Conservation (phyloP, 2,113 vertebrate species). For the Hoplias malabaricus region DNA sequence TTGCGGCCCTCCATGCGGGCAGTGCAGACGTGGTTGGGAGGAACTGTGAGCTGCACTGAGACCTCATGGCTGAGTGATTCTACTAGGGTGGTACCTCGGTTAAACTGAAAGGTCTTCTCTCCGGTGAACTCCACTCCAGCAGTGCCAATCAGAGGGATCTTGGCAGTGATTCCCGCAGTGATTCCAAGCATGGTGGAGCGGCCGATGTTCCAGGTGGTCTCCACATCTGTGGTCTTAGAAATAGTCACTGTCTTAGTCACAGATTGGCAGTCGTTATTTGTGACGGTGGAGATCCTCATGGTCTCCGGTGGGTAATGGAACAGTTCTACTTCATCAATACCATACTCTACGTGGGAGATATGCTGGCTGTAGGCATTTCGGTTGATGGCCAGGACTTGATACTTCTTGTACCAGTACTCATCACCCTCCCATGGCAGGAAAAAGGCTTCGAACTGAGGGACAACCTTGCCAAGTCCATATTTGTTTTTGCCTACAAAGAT, state of each 20-base stretch:
- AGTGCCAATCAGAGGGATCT: slow-evolving; percentile 68
- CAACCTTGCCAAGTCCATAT: slow-evolving; percentile 76
- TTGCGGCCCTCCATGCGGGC: slow-evolving; percentile 73
- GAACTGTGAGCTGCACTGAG: slow-evolving; percentile 65
- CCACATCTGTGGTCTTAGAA: slow-evolving; percentile 64
- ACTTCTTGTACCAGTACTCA: slow-evolving; percentile 75
- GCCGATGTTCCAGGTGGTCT: slow-evolving; percentile 74
- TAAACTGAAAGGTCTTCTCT: slow-evolving; percentile 70
- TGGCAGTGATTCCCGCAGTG: slow-evolving; percentile 64
- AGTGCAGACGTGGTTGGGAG: slow-evolving; percentile 68
- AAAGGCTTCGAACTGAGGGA: slow-evolving; percentile 69
- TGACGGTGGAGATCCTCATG: slow-evolving; percentile 67
- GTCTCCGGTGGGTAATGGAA: slow-evolving; percentile 72
- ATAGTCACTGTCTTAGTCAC: slow-evolving; percentile 69
- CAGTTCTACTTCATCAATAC: slow-evolving; percentile 64
- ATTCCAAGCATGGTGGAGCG: slow-evolving; percentile 68
- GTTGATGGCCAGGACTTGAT: slow-evolving; percentile 73
- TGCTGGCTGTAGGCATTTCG: slow-evolving; percentile 69
- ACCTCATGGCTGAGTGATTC: slow-evolving; percentile 68
- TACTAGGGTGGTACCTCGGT: slow-evolving; percentile 64
- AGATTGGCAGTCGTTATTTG: slow-evolving; percentile 70
- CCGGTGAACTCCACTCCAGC: slow-evolving; percentile 63
- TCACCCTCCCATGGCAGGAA: slow-evolving; percentile 74
- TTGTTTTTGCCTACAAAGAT: slow-evolving; percentile 76
- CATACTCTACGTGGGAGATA: slow-evolving; percentile 69